These are phyloP conservation scores for Tetramorium parvispinum DNA, from an alignment of 1,140 invertebrate species.

Conservation along the genomic window DNA sequence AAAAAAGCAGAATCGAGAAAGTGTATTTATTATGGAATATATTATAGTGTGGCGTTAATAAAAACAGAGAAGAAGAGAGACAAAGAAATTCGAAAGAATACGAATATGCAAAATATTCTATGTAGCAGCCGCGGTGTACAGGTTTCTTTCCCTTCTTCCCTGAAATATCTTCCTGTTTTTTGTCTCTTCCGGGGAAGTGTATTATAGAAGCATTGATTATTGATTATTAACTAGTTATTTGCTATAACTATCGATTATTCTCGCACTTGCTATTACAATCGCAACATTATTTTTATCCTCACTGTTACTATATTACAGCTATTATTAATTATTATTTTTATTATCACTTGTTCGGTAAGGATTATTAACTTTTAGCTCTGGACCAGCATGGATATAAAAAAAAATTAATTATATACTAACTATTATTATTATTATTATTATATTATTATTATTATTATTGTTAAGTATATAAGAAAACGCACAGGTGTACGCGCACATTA, in stretches of 20 bases:
- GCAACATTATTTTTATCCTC: slow-evolving; percentile 78
- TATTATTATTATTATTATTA: slow-evolving; percentile 72
- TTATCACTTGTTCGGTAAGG: slow-evolving; percentile 73
- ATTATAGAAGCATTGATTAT: slow-evolving; percentile 78
- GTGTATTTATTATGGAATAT: slow-evolving; percentile 69
- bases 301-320: slow-evolving; percentile 74
- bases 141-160: slow-evolving; percentile 58
- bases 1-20: slow-evolving; percentile 37
- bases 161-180: slow-evolving; percentile 33
- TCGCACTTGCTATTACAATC: slow-evolving; percentile 72
- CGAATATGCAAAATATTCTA: slow-evolving; percentile 67
- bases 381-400: slow-evolving; percentile 73
- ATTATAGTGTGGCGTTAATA: slow-evolving; percentile 57
- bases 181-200: slow-evolving; percentile 69
- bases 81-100: slow-evolving; percentile 12
- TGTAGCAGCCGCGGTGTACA: slow-evolving; percentile 71
- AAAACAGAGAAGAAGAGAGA: slow-evolving; percentile 25
- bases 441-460: slow-evolving; percentile 71
- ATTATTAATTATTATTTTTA: slow-evolving; percentile 75
- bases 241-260: slow-evolving; percentile 70
- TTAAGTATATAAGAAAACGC: slow-evolving; percentile 68
- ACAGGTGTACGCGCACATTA: slow-evolving; percentile 72
- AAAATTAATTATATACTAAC: slow-evolving; percentile 70
- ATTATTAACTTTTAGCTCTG: slow-evolving; percentile 77
- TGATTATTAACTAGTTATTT: slow-evolving; percentile 65